Base-by-base conservation (phyloP, 2,113 vertebrate species). In the Miniopterus natalensis region DNA sequence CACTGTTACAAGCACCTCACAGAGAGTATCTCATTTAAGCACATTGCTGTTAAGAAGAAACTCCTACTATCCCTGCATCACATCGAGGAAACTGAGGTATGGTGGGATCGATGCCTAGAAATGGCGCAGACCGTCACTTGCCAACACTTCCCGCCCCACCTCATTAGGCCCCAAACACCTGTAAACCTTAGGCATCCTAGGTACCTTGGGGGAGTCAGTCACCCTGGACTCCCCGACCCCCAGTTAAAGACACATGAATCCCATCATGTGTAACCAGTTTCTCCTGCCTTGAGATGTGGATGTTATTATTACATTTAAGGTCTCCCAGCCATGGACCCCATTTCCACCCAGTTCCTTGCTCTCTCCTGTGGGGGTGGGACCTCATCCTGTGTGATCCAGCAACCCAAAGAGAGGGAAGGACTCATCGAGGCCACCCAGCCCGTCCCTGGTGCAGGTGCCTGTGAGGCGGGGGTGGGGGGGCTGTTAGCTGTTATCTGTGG, bases 401-500 rank as follows among this genome's bases (percentile, higher is more conserved):
- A 42, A 20, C 49, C 80, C 75, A 61, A 55, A 61, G 51, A 66
- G 25, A 31, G n/a, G 65, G 31, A 29, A 42, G 57, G 12, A 45
- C 86, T 40, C 55, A 51, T 71, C 0, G 14, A 66, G 36, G 79
- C 40, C 47, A 57, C 36, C n/a, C 2, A 5, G 42, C n/a, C 2
- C 7, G 51, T 31, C 85, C 53, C 51, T 6, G 45, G 8, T 20
- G 17, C 14, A 63, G 61, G 55, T 20, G 9, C 80, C 63, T 42
- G 15, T 14, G 49, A 29, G 40, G 79, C 5, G 14, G 40, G 25
- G 40, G 27, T 36, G 27, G 31, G 9, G 5, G 57, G 9, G 15
- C 57, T 83, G 79, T 63, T 47, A 31, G 57, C 73, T 89, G 65
- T 88, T 90, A 87, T 92, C 95, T 94, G 75, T 5, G 20, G 90